phyloP scores from a whole-genome alignment of 2,888 invertebrate species.

The Callinectes sapidus region DNA sequence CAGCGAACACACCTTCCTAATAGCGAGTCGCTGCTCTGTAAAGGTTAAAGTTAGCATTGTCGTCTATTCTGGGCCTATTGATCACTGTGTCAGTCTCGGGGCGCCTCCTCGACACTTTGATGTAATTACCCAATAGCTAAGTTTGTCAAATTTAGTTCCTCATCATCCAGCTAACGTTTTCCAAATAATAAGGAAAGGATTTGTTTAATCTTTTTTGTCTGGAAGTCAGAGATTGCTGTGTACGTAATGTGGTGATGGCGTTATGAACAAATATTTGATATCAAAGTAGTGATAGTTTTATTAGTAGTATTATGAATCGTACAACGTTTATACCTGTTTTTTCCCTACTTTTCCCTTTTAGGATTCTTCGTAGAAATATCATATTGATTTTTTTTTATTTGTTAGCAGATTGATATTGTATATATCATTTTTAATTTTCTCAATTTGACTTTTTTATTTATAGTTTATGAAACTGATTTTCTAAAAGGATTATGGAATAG shows the following conservation, averaged over 20 bases:
- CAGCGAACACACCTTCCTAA: not conserved
- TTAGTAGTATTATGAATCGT: not conserved
- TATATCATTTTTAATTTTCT: not conserved
- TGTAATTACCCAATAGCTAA: not conserved
- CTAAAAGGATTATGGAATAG: not conserved
- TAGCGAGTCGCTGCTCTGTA: not conserved
- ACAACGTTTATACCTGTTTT: no score
- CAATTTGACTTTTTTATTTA: not conserved
- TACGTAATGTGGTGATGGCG: not conserved
- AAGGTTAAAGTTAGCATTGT: constrained; percentile 27
- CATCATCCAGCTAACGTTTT: not conserved
- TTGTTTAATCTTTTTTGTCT: not conserved
- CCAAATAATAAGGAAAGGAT: not conserved
- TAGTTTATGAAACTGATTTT: not conserved
- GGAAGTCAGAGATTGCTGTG: not conserved
- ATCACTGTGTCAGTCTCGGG: constrained; percentile 9
- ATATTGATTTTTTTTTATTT: not conserved
- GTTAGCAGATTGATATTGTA: not conserved
- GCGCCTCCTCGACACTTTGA: not conserved
- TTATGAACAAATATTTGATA: not conserved
- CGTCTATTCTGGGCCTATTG: constrained; percentile 31
- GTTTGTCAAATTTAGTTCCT: not conserved
- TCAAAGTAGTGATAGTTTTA: not conserved
- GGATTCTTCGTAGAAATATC: not conserved
- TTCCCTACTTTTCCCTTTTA: not conserved